phyloP scores from a whole-genome alignment of 2,888 invertebrate species.

The Xanthia togata region DNA sequence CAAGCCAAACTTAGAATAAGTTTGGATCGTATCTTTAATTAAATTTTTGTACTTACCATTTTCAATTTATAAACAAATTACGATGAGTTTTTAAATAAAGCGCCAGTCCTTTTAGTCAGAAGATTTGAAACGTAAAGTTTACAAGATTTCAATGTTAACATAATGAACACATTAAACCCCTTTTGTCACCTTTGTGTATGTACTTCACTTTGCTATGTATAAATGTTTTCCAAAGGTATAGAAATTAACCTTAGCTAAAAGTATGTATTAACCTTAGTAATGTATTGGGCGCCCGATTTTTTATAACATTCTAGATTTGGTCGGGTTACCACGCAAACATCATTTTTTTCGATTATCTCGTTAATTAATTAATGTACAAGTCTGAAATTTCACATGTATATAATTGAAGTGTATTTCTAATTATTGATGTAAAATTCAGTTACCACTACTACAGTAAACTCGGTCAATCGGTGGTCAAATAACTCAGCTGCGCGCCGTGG shows the following conservation, averaged over 20 bases:
- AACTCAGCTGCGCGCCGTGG: too few species aligned
- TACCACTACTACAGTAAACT: too few species aligned
- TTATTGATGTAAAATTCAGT: too few species aligned
- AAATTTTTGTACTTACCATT: conserved; percentile 48
- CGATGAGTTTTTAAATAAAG: conserved; percentile 6
- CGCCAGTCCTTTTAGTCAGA: neutral
- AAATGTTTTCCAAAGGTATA: neutral
- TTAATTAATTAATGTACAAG: too few species aligned
- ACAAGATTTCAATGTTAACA: conserved; percentile 1
- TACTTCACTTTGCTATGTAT: neutral
- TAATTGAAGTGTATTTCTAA: too few species aligned
- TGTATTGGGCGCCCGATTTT: too few species aligned
- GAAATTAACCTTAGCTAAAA: neutral
- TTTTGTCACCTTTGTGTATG: conserved; percentile 8
- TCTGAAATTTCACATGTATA: too few species aligned
- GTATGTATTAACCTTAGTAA: too few species aligned
- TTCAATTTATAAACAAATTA: conserved; percentile 42
- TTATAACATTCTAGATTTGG: too few species aligned
- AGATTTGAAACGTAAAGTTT: conserved; percentile 22
- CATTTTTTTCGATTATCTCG: too few species aligned
- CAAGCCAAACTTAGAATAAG: conserved; percentile 38
- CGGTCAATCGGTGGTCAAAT: too few species aligned
- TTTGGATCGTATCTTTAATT: conserved; percentile 53
- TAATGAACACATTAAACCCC: neutral
- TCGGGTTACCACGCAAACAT: too few species aligned